A percentile compares a stretch with the other conserved stretches of the same genome.
These are phyloP conservation scores for Synodontis membranacea DNA, from an alignment of 2,113 vertebrate species.

Conservation along the genomic window DNA sequence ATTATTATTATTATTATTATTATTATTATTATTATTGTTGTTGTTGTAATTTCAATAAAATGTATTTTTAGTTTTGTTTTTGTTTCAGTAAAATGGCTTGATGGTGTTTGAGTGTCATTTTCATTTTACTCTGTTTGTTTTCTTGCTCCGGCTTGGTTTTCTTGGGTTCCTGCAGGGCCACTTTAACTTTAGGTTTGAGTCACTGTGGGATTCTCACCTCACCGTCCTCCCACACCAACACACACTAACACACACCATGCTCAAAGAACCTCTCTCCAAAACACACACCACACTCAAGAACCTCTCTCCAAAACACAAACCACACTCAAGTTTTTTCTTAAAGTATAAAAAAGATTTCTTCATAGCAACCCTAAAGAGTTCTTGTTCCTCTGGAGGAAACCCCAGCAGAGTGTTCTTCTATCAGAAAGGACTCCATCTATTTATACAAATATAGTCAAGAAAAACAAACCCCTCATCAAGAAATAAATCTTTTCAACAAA, in stretches of 20 bases:
- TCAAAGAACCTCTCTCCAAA: not conserved
- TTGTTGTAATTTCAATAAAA: too few relatives aligned
- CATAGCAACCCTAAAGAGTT: not conserved
- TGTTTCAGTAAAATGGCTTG: not conserved
- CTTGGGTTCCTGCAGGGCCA: not conserved
- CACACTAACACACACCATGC: not conserved
- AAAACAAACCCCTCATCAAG: too few relatives aligned
- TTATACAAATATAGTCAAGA: too few relatives aligned
- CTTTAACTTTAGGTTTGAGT: not conserved
- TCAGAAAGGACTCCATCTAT: not conserved
- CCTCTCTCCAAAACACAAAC: too few relatives aligned
- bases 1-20: too few relatives aligned
- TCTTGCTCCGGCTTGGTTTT: not conserved
- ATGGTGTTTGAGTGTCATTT: not conserved
- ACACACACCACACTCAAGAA: not conserved
- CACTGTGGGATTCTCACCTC: not conserved
- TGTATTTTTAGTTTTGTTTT: too few relatives aligned
- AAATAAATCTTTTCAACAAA: too few relatives aligned
- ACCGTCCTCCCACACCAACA: not conserved
- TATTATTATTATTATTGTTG: too few relatives aligned
- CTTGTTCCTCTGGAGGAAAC: not conserved
- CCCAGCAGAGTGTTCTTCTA: too few relatives aligned
- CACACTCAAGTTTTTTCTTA: not conserved
- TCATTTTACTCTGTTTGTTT: not conserved
- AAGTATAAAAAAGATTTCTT: not conserved